Evolutionary conservation across 2,113 vertebrate species (phyloP), one percentile per base, ranked within the genome.

Genomic region (Bubo blakistoni): DNA sequence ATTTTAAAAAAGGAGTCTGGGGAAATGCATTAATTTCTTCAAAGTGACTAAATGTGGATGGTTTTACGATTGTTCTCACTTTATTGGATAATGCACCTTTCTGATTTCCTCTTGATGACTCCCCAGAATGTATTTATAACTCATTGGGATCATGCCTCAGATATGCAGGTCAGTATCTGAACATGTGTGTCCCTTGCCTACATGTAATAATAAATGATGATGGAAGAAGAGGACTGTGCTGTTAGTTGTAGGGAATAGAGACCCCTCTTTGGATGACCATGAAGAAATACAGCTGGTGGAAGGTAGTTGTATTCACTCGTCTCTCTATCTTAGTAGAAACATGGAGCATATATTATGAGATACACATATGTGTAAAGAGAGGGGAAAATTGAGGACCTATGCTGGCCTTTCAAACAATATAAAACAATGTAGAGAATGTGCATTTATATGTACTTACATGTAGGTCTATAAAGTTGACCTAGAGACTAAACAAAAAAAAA

Each of bases 11-110:
- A 76, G 51, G 58, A 89, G 52, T 91, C 59, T 73, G 13, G 73
- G 59, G 77, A 94, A 95, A 91, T 69, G 42, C 26, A 79, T 83
- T 81, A 27, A 65, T 96, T 93, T 96, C 77, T 91, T 96, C 72
- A 55, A 90, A 84, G 81, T 81, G 80, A 87, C 47, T 55, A 74
- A 79, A 79, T 77, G 42, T 73, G 32, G 47, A 49, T 44, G 14
- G 61, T 59, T 95, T 96, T 86, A 88, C 13, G 7, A 63, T 73
- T 51, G 63, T 81, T 90, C 69, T 93, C 69, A 36, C 44, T 90
- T 88, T 63, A 84, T 34, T 46, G 47, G 13, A 27, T 80, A 94
- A 57, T 65, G 38, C 42, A 90, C 57, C 16, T 93, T 94, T 77
- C 32, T 72, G 78, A 87, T 92, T 85, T 88, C 63, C 57, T 86